Base-by-base conservation (phyloP, 1,140 invertebrate genomes). In the Drosophila repleta region DNA sequence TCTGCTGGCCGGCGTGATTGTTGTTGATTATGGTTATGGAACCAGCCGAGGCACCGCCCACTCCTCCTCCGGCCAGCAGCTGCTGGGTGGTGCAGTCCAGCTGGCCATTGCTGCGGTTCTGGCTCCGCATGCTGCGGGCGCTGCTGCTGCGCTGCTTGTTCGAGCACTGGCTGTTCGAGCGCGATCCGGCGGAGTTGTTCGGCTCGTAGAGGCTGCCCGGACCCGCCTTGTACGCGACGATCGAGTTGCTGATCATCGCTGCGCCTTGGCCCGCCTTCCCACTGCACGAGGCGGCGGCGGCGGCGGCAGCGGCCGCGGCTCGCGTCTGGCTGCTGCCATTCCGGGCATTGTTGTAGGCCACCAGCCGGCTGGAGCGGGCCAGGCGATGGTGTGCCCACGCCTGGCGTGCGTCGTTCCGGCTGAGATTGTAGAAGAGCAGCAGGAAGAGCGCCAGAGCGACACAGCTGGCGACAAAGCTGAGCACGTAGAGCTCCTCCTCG, bases 351-450 rank as follows among this genome's bases (percentile, higher is more conserved):
- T 87, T 87, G 32, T 88, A 87, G 58, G 79, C 77, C 0, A 88
- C 68, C 65, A 69, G 29, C 0, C 78, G 74, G 3, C 32, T 45
- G 37, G 95, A 71, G 94, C 94, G 95, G 69, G 94, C 95, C 65
- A 94, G 94, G 75, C 92, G 94, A 46, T 80, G 78, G 51, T 94
- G 91, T 4, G 94, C 90, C 96, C 96, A 97, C 17, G 95, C 95
- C 0, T 93, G 93, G 53, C 96, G 93, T 0, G 97, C 96, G 91
- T 98, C 97, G 69, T 94, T 96, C 20, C 97, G 92, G 0, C 96
- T 96, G 35, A 97, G 93, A 53, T 96, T 96, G 87, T 97, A 97
- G 91, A 97, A 98, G 46, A 97, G 94, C 10, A 98, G 90, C 21
- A 97, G 95, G 85, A 98, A 98, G n/a, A 95, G 92, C 0, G 96